phyloP scores from a whole-genome alignment of 2,797 vertebrate species.

The Falco columbarius region DNA sequence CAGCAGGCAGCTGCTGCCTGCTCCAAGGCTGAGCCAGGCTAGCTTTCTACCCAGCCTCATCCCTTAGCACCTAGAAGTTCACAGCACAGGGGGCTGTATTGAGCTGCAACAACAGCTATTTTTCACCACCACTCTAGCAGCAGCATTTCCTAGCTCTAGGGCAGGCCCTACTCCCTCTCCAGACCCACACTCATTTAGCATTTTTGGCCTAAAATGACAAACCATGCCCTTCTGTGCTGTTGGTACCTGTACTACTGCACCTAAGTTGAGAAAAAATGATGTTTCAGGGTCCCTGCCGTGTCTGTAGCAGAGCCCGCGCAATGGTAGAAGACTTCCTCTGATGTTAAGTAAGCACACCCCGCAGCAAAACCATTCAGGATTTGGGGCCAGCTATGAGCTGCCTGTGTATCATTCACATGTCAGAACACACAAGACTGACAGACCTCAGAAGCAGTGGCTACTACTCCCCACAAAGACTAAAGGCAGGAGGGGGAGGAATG shows the following conservation, averaged over 20 bases:
- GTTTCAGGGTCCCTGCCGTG: background rate
- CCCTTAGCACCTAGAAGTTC: background rate
- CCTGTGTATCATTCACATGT: background rate
- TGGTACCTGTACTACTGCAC: too few relatives aligned
- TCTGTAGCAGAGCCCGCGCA: background rate
- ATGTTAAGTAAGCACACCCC: background rate
- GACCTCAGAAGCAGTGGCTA: background rate
- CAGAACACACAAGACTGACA: background rate
- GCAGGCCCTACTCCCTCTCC: background rate
- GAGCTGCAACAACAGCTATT: background rate
- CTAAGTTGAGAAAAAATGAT: background rate
- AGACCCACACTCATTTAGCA: background rate
- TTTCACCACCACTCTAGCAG: background rate
- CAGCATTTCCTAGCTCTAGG: background rate
- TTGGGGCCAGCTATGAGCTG: background rate
- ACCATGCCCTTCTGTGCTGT: background rate
- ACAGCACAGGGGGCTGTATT: rapidly evolving
- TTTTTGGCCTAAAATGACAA: background rate
- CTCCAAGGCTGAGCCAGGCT: background rate
- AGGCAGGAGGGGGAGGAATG: too few relatives aligned
- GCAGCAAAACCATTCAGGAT: background rate
- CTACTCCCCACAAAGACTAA: background rate
- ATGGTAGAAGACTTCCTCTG: background rate
- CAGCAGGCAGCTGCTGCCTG: background rate
- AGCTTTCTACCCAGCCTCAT: background rate